Percentiles rank a stretch among this genome's conserved stretches.
These are phyloP conservation scores for Diplodus sargus DNA, from an alignment of 2,797 vertebrate genomes.

Conservation along the genomic window DNA sequence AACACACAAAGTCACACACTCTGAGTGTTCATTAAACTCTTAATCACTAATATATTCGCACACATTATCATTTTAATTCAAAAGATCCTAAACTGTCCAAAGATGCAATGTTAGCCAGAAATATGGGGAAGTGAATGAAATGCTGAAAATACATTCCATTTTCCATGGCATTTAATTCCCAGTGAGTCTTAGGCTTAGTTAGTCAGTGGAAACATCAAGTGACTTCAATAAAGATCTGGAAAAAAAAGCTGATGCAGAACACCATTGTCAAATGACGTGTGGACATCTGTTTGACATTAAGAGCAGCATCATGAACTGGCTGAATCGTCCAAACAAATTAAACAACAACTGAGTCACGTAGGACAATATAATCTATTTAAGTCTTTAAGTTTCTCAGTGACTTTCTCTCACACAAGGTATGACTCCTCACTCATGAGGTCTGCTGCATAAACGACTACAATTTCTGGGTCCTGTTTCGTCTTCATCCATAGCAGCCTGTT, in stretches of 20 bases:
- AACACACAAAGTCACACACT: background rate
- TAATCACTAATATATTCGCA: background rate
- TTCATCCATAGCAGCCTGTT: background rate
- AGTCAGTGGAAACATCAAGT: background rate
- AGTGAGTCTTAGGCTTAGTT: background rate
- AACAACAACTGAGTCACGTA: conserved; percentile 8
- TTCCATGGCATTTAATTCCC: background rate
- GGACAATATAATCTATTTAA: background rate
- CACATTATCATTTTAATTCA: background rate
- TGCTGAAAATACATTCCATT: background rate
- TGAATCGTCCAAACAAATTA: background rate
- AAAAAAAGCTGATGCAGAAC: background rate
- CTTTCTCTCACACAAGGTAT: conserved; percentile 13
- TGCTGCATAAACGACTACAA: background rate
- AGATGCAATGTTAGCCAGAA: background rate
- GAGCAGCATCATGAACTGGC: background rate
- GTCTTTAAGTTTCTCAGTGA: background rate
- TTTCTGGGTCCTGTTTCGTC: too few species aligned
- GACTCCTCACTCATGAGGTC: background rate
- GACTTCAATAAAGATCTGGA: background rate
- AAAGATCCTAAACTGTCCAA: background rate
- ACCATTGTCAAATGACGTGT: background rate
- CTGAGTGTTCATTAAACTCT: background rate
- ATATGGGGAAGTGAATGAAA: background rate
- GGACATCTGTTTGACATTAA: conserved; percentile 8